Base-by-base conservation (phyloP, 2,113 vertebrate genomes). In the Zingel zingel region DNA sequence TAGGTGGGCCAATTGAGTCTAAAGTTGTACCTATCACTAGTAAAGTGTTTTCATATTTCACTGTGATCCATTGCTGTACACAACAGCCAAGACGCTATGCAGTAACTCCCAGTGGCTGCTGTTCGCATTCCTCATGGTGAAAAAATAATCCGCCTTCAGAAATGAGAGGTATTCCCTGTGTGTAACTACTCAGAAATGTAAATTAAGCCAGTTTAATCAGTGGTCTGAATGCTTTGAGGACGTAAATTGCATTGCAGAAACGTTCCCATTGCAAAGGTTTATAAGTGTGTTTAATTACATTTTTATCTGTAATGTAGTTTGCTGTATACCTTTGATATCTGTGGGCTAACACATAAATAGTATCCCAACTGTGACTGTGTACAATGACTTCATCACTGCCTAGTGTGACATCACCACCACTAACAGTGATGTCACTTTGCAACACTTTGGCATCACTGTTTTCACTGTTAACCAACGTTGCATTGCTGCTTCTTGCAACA, bases 1-100 rank as follows among this genome's bases (percentile, higher is more conserved):
- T 74, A 30, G 18, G 65, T 39, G 14, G 71, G 74, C 48, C 70
- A 54, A 25, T 74, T 25, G 9, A 68, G 58, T 51, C 80, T 65
- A 47, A 83, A 67, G 59, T 59, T 83, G 74, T 77, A 80, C 68
- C 36, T 63, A 43, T 77, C 70, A 85, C 78, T 65, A 64, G 50
- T 75, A 50, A 68, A 15, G 23, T 58, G 79, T 71, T 77, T 88
- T 64, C 77, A 86, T 78, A 25, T 75, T 79, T 88, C 90, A 93
- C 92, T 92, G 89, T 92, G 92, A 92, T 88, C 65, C 63, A 75
- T 69, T 58, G 81, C 47, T 81, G 59, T 87, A 50, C 25, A 68
- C 77, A 30, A 18, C 80, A 88, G 84, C 80, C 67, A 81, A 80
- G 43, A 85, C 84, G 84, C 89, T 91, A 86, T 87, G 90, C 89